Conservation (phyloP, 2,113 vertebrate species). For the Butorides virescens region DNA sequence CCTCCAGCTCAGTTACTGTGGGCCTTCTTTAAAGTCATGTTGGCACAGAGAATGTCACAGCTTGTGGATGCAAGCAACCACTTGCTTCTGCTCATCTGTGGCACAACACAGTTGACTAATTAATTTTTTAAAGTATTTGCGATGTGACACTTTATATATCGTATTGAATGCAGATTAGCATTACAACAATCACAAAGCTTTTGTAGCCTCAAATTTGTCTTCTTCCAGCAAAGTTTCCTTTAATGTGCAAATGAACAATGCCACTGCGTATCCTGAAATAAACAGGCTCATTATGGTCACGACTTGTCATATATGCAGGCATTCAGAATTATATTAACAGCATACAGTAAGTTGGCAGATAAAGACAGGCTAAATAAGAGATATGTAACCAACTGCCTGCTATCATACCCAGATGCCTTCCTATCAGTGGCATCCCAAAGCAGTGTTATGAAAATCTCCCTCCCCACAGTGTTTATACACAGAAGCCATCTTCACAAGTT, state of each 20-base stretch:
- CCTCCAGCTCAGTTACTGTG: not conserved
- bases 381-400: not conserved
- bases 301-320: not conserved
- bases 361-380: not conserved
- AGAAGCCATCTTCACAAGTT: not conserved
- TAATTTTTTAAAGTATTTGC: conserved; percentile 40
- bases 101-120: conserved; percentile 40
- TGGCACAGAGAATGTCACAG: conserved; percentile 38
- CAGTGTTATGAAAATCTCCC: not conserved
- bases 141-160: conserved; percentile 26
- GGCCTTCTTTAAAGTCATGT: not conserved
- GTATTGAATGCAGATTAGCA: conserved; percentile 55
- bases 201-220: not conserved
- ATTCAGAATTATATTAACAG: not conserved
- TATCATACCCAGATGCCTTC: not conserved
- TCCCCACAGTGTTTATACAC: not conserved
- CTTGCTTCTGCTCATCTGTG: conserved; percentile 38
- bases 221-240: conserved; percentile 6
- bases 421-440: not conserved
- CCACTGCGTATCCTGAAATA: not conserved
- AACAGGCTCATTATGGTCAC: not conserved
- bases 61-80: not conserved
- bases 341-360: not conserved
- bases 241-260: conserved; percentile 30
- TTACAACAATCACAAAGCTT: conserved; percentile 34